Percentiles rank a stretch among this genome's conserved stretches.
These are phyloP conservation scores for Temnothorax longispinosus DNA, from an alignment of 1,140 invertebrate species.

Conservation along the genomic window DNA sequence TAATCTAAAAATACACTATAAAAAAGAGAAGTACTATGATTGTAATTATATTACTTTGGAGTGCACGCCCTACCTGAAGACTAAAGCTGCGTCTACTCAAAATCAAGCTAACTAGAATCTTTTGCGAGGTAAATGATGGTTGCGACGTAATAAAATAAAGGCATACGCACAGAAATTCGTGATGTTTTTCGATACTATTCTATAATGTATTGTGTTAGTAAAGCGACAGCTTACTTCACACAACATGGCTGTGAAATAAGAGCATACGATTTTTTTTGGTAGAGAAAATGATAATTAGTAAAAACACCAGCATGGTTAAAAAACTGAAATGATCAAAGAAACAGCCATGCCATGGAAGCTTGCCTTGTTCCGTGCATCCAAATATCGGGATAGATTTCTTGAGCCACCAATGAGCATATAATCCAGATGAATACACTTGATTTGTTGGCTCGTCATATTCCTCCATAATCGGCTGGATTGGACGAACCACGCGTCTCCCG, in stretches of 20 bases:
- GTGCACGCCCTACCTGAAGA: constrained; percentile 56
- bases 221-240: constrained; percentile 86
- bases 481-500: constrained; percentile 62
- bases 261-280: constrained; percentile 56
- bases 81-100: constrained; percentile 1
- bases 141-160: constrained; percentile 23
- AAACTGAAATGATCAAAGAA: constrained; percentile 73
- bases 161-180: neutral
- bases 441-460: constrained; percentile 59
- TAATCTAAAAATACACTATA: neutral
- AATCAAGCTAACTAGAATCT: constrained; percentile 35
- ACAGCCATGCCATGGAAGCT: constrained; percentile 86
- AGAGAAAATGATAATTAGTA: constrained; percentile 77
- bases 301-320: constrained; percentile 74
- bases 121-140: neutral
- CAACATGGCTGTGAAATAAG: constrained; percentile 85
- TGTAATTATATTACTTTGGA: neutral
- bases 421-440: constrained; percentile 90
- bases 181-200: constrained; percentile 9
- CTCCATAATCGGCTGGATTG: constrained; percentile 50
- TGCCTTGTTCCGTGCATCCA: constrained; percentile 84
- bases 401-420: constrained; percentile 97
- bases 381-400: constrained; percentile 92
- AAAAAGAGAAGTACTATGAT: constrained; percentile 8
- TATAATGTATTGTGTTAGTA: constrained; percentile 75